Base-by-base conservation (phyloP, 2,888 invertebrate genomes). In the Phyllotreta cruciferae region DNA sequence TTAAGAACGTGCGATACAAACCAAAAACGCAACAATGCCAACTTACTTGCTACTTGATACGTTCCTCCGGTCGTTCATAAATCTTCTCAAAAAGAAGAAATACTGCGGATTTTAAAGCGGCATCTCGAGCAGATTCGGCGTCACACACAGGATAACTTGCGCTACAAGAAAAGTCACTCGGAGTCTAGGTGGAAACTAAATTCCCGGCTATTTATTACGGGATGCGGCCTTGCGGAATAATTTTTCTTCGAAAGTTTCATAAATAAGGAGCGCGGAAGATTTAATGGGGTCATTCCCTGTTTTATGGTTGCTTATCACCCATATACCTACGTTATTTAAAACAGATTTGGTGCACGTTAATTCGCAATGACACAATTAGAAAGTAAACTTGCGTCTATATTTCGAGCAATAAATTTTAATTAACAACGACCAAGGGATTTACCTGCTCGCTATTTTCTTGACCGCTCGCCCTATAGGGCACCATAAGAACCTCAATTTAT, bases 151-250 rank as follows among this genome's bases (percentile, higher is more conserved):
- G 56, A 63, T 60, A 55, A 64, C 56, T 60, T 62, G 44, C 37
- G 47, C 41, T 64, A 67, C 67, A 67, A 53, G 64, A 57, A 67
- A 67, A 67, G 67, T 62, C 63, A 67, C 67, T 64, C 38, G 41
- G n/a, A 61, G 55, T 47, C 55, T 62, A 58, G 57, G 57, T 62
- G 58, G 24, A 62, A 58, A 63, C 54, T 64, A 57, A 39, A 53
- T 53, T 58, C 36, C 57, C 14, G 13, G 57, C 57, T 49, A 57
- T 62, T 37, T 45, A 50, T 56, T 37, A 52, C 24, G 24, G 14
- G 42, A 56, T 56, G 44, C 50, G 42, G 44, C 44, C 38, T 8
- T 37, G 35, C 36, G 49, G 56, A 44, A 52, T 62, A 39, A 62
- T 62, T 56, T 52, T 44, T 49, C 56, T 41, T 49, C 38, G 41